Percentiles rank a stretch among this genome's conserved stretches.
Evolutionary conservation across 2,888 invertebrate genomes (phyloP).

Genomic region (Sarcophaga variegata): DNA sequence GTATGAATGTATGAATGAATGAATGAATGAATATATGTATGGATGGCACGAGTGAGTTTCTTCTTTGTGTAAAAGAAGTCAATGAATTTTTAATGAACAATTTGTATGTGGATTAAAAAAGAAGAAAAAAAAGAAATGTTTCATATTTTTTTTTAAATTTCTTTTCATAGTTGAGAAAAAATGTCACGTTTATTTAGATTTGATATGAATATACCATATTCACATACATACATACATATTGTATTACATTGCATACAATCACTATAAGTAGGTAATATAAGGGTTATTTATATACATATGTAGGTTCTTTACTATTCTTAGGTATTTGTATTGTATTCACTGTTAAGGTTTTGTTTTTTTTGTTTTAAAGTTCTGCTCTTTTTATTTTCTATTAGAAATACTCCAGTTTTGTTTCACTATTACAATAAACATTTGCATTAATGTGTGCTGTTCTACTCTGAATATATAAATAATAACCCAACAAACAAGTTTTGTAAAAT

Average conservation of each 20-base stretch:
- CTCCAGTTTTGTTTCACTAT: slow-evolving; percentile 18
- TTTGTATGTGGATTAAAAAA: slow-evolving; percentile 33
- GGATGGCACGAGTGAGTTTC: slow-evolving; percentile 43
- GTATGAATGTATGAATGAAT: too few relatives aligned
- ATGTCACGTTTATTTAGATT: slow-evolving; percentile 61
- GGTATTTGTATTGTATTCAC: slow-evolving; percentile 40
- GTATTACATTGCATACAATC: not conserved
- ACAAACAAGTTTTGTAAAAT: not conserved
- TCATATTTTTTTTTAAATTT: slow-evolving; percentile 2
- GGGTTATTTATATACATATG: too few relatives aligned
- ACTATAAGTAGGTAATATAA: not conserved
- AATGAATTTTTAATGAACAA: slow-evolving; percentile 68
- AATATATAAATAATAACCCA: not conserved
- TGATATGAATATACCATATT: slow-evolving; percentile 14
- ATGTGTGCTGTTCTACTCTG: not conserved
- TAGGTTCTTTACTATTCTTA: not conserved
- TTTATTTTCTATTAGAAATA: not conserved
- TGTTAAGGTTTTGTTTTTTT: slow-evolving; percentile 56
- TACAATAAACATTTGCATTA: not conserved
- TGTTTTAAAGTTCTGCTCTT: slow-evolving; percentile 4
- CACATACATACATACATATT: not conserved
- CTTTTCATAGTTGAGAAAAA: slow-evolving; percentile 36
- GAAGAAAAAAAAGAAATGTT: not conserved
- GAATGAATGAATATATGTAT: not conserved
- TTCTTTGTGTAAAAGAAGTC: slow-evolving; percentile 57